Base-by-base conservation (phyloP, 2,113 vertebrate species). In the Rhabdomys dilectus region DNA sequence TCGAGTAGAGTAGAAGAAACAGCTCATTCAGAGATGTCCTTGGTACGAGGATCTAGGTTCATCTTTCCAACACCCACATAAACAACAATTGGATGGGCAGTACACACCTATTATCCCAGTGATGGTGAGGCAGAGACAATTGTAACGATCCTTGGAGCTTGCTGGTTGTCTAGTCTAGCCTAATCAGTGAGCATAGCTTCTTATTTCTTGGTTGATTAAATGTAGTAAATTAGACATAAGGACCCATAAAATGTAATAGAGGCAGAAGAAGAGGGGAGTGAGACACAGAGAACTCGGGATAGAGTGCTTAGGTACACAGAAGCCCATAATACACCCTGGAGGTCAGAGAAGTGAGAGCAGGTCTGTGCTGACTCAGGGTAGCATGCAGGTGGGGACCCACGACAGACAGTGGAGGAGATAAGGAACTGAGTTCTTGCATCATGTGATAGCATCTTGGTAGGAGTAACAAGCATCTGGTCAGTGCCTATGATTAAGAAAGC, bases 401-500 rank as follows among this genome's bases (percentile, higher is more conserved):
- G 6, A 36, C 31, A 53, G 16, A 80, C 31, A 36, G 17, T 36
- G 51, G 51, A 81, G 17, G 31, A n/a, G 9, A 56, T 17, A 8
- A 10, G 51, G 51, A 34, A 31, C 73, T 34, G 48, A 80, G 17
- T 17, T 10, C 31, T 93, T 94, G 73, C 73, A 92, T 66, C 72
- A 73, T 86, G 66, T 88, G 76, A 92, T 75, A 77, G 42, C 60
- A 81, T 92, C 88, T 96, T 77, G 45, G 58, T 96, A 88, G 45
- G 86, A 92, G 4, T 85, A 90, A 76, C 86, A 92, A 88, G 81
- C 10, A 17, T 91, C 66, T 91, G 64, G 70, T 91, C 75, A 78
- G 90, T 88, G 89, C 91, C 81, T 94, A 39, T 91, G 64, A 86
- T 96, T 94, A 92, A 82, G 81, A 89, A 91, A 93, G 73, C 81